Base-by-base conservation (phyloP, 2,113 vertebrate genomes). In the Turdus rufiventris region DNA sequence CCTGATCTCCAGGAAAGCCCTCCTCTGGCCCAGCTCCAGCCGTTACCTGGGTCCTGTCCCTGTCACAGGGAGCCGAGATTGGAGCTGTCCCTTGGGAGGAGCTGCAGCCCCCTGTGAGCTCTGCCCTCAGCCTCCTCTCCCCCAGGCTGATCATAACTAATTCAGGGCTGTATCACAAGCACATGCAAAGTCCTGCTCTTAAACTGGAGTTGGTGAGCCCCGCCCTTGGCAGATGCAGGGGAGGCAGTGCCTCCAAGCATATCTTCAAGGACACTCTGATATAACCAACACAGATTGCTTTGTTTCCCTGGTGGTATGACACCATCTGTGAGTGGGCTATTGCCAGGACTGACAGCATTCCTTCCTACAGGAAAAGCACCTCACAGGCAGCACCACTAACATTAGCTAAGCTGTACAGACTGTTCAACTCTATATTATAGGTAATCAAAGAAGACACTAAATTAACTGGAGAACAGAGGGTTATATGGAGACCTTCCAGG, bases 61-160 rank as follows among this genome's bases (percentile, higher is more conserved):
- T 50, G 4, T 26, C 23, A 13, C 16, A 25, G 45, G 2, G 19
- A 60, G 38, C 38, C 67, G 45, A 53, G 60, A 73, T 0, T 3
- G n/a, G 38, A 70, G 65, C 36, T 61, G 66, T 5, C 28, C 67
- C 57, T 45, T 0, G 1, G 57, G 28, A 85, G 34, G 8, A 75
- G 34, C 45, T 45, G 53, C n/a, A 74, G 38, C 4, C 18, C 23
- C 9, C 0, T 0, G 3, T 40, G 53, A 81, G 61, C n/a, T 60
- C 61, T 67, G 68, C 24, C n/a, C n/a, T n/a, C 68, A 58, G 43
- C 14, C 38, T 60, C 23, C 53, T 25, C 53, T 24, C 13, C 28
- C 40, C 45, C 53, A 40, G 13, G 53, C 13, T 21, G 28, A 43
- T 11, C 14, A 2, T 23, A 42, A 9, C 23, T 34, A 25, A 67